Evolutionary conservation across 2,888 invertebrate genomes (phyloP), one percentile per base, ranked within the genome.

Genomic region (Caenorhabditis sp.): DNA sequence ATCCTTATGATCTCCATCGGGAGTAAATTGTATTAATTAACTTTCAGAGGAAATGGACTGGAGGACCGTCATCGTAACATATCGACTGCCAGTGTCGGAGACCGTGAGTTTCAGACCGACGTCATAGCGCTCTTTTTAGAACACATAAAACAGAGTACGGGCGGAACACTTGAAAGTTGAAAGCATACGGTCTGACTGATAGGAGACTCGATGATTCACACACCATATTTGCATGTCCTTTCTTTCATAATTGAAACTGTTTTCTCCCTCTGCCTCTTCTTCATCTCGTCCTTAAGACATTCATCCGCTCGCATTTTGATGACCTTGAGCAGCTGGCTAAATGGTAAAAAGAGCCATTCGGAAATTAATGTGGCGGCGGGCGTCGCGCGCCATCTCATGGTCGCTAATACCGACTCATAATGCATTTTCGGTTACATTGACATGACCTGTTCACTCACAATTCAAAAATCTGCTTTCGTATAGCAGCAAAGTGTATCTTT

Each of bases 71-170:
- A 85, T 26, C 77, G 88, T n/a, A 87, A 88, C 69, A 80, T 87
- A 47, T 88, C 88, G 0, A 84, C 86, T 13, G 84, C 84, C 13
- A 86, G 86, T 65, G 85, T 87, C 67, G 86, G 86, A 65, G 88
- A 87, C 32, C 67, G 87, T 87, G 60, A 82, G 86, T 83, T 70
- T 58, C 28, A 20, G 37, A 55, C 37, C 4, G 26, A 13, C 24
- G 62, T 60, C 22, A 13, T 32, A 55, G 24, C 9, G 32, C 9
- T 9, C 9, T 32, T 32, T 9, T 6, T 4, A 9, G 32, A 2
- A 67, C 9, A 62, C 44, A 51, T 40, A 50, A 74, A 22, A 28
- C 40, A 11, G 24, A 56, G 44, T 32, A 47, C 18, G 51, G 51
- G 11, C 35, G 47, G 62, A 62, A 56, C 56, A 72, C 64, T 56